Percentiles rank a stretch among this genome's conserved stretches.
Conservation (phyloP, 2,888 invertebrate species). For the Ceratothoa steindachneri region DNA sequence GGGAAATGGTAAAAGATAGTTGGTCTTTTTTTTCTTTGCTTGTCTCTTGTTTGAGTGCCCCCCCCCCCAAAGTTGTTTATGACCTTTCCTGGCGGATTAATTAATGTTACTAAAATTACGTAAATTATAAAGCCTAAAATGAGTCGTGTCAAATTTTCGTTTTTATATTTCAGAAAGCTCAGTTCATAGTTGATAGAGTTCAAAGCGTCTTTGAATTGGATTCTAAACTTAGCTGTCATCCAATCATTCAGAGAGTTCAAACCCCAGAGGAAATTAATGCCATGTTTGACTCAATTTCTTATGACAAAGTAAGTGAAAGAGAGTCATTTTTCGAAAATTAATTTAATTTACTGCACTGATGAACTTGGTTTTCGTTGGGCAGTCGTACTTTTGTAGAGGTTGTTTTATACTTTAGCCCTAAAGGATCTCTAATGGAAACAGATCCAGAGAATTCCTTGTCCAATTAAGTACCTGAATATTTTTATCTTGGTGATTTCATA, state of each 20-base stretch:
- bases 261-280: slow-evolving; percentile 87
- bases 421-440: not conserved
- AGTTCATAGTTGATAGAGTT: slow-evolving; percentile 67
- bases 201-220: slow-evolving; percentile 71
- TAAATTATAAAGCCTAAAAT: not conserved
- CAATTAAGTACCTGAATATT: not conserved
- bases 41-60: not conserved
- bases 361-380: not conserved
- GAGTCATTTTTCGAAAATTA: not conserved
- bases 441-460: not conserved
- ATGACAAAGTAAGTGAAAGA: slow-evolving; percentile 67
- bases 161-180: slow-evolving; percentile 63
- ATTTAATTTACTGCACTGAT: not conserved
- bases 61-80: not conserved
- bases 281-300: slow-evolving; percentile 85
- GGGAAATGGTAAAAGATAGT: slow-evolving; percentile 67
- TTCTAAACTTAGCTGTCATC: slow-evolving; percentile 77
- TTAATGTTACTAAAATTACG: not conserved
- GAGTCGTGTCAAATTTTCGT: not conserved
- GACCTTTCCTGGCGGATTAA: not conserved
- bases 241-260: slow-evolving; percentile 79
- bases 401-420: not conserved
- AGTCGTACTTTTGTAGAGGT: not conserved
- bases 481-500: not conserved
- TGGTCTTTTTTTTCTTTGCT: not conserved